Evolutionary conservation across 2,888 invertebrate genomes (phyloP), one percentile per base, ranked within the genome.

Genomic region (Minunthozetes semirufus): DNA sequence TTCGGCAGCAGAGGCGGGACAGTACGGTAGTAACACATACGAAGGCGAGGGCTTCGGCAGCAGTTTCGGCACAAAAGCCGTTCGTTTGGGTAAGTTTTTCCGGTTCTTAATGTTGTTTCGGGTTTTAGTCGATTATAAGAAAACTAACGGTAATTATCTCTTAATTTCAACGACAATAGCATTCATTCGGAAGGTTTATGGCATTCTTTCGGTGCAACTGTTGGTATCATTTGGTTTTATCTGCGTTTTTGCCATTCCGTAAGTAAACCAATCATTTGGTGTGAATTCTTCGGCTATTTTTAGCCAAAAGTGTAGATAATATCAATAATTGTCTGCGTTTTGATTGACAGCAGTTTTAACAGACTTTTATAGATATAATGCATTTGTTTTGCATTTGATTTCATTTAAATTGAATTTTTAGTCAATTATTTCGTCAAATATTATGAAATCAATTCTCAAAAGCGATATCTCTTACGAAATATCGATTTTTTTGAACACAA

Each of bases 141-240:
- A 22, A 22, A 11, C 25, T 13, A 56, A 11, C 19, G 56, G 19
- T 22, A 56, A 56, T 56, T 56, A 56, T n/a, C 38, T n/a, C 38
- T 42, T n/a, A n/a, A 33, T 33, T 33, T 3, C 13, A 4, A 38
- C 29, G 8, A 38, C 4, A 66, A 50, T 84, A 92, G 91, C 83
- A 22, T 84, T 84, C 76, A 83, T 84, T 72, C 79, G 83, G 38
- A 93, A 89, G 86, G 93, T 93, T 66, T 94, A 93, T 83, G 86
- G 89, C 48, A 93, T 94, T 80, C 83, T 94, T 79, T 89, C 90
- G 89, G 86, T 88, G 29, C 96, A 97, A 84, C 85, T 97, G 75
- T 80, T 88, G 13, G 87, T 95, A 73, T 92, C 94, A 6, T 72
- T 76, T 25, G 74, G 74, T 13, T 71, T 74, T 59, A 70, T 74